Evolutionary conservation across 1,140 invertebrate genomes (phyloP), one percentile per base, ranked within the genome.

Genomic region (Eriocheir sinensis): DNA sequence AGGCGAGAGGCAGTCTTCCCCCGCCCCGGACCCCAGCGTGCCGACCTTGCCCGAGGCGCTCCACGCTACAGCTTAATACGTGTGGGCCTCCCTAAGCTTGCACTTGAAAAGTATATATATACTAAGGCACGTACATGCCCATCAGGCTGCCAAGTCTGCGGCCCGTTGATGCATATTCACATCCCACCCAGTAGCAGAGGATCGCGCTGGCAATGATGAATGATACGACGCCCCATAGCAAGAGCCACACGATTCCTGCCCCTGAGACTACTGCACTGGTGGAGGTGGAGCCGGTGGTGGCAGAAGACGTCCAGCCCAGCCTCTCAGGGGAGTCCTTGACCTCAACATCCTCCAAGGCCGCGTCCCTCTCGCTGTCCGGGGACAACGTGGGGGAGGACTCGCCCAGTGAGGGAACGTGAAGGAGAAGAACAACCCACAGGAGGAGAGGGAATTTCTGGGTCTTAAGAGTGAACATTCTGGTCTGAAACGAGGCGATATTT

Each of bases 161-260:
- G 36, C 94, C 94, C 40, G 80, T 90, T 17, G 94, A 92, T 92
- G 94, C 80, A 79, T 94, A 94, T 72, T 92, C 94, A 41, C 94
- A 94, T 86, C 94, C 94, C 81, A 92, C 94, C 94, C 94, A 94
- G 94, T 94, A 94, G 94, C 94, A 94, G 79, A 92, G 60, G 48
- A 94, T 38, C 60, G 94, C 94, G 48, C 89, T 94, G 80, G 44
- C 94, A 92, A 92, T 94, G 94, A 94, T 92, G 89, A 41, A 40
- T 40, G 85, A 91, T 27, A 94, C 89, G 94, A 94, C 53, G 94
- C 94, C 89, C 94, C 94, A 94, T 85, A 94, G 89, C 48, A 92
- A 91, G 94, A 92, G 38, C 94, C 94, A 94, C 94, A 92, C 94
- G 94, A 94, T 92, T 81, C 89, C 94, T 91, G 94, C 94, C 94